Evolutionary conservation across 2,797 vertebrate species (phyloP), one percentile per base, ranked within the genome.

Genomic region (Falco novaeseelandiae): DNA sequence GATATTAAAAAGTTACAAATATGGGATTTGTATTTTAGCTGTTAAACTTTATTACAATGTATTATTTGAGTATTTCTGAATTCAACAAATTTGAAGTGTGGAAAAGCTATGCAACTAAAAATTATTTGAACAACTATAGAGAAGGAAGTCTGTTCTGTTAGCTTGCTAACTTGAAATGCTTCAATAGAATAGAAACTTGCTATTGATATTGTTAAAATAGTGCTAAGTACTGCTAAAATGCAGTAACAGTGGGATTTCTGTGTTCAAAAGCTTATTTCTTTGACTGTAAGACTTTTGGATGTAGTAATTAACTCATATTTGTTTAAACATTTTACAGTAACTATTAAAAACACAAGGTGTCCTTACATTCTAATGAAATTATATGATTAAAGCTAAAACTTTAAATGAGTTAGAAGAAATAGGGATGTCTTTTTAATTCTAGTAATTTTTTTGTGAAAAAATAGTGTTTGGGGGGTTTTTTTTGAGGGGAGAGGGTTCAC

Each of bases 401-500:
- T 81, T 27, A 84, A n/a, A 20, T n/a, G 6, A 92, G 14, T 14
- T 59, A n/a, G 22, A 82, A n/a, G 6, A 62, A 34, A 30, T 9
- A 79, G 3, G 4, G 4, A 29, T 76, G 6, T 34, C 29, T 42
- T 34, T 55, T 34, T 55, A 46, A 46, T 55, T 1, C 25, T 20
- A 58, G 8, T 82, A 62, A 62, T 52, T 85, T 15, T 25, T 38
- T 22, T 14, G 9, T 36, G 30, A 51, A 40, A 54, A 66, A 77
- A 12, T 22, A 5, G 30, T 0, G 0, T 57, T 72, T 63, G 26
- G 32, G 32, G 0, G 12, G 14, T 40, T 11, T 19, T 74, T 66
- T 79, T 76, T 83, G 29, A 70, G 34, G 59, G 16, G 23, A 62
- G 34, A 38, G 19, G 14, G 21, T 52, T 71, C 12, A 19, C 16